Conservation (phyloP, 1,140 invertebrate genomes). For the Camponotus floridanus region DNA sequence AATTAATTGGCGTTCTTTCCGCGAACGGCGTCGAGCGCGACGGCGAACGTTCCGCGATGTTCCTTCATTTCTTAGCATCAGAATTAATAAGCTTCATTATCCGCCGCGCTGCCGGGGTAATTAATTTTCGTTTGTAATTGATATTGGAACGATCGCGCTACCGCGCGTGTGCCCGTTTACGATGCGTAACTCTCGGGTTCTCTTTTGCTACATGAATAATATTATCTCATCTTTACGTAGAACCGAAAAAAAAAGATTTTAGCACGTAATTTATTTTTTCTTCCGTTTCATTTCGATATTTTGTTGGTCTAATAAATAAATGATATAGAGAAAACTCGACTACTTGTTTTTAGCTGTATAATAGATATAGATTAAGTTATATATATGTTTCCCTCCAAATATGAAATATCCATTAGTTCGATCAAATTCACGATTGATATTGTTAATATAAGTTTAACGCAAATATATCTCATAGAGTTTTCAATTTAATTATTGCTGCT, state of each 20-base stretch:
- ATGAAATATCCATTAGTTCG: neutral
- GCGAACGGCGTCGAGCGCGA: conserved; percentile 39
- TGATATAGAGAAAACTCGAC: neutral
- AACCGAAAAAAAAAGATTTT: neutral
- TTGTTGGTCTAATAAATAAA: neutral
- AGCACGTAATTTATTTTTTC: neutral
- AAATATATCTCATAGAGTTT: conserved; percentile 53
- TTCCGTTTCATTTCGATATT: neutral
- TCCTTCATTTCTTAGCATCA: conserved; percentile 50
- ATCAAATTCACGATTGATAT: neutral
- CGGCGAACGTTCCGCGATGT: conserved; percentile 47
- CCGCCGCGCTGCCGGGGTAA: conserved; percentile 51
- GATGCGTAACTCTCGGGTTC: conserved; percentile 16
- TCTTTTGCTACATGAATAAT: conserved; percentile 35
- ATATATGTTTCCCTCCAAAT: neutral
- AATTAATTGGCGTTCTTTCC: conserved; percentile 52
- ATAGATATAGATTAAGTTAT: neutral
- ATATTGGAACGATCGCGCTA: conserved; percentile 59
- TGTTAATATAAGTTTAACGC: conserved; percentile 29
- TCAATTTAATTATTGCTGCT: conserved; percentile 56
- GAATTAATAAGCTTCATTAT: conserved; percentile 64
- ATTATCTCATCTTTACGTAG: neutral
- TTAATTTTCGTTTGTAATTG: conserved; percentile 60
- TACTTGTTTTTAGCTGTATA: neutral
- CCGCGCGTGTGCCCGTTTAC: conserved; percentile 41